Evolutionary conservation across 2,113 vertebrate species (phyloP), one percentile per base, ranked within the genome.

Genomic region (Orycteropus afer): DNA sequence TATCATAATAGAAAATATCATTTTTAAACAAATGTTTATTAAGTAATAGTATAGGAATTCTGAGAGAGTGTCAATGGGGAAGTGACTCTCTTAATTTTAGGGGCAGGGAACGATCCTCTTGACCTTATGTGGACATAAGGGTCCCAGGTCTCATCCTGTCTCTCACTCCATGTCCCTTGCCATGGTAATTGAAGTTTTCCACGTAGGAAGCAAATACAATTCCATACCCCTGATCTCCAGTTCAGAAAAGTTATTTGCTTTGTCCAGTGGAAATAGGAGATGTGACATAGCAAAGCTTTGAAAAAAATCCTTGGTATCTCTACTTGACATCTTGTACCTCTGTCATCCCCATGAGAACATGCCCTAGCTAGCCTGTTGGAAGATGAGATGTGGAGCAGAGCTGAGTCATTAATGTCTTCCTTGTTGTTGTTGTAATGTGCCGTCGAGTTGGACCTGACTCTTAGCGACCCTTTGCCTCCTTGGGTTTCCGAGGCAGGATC

Each of bases 201-300:
- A 87, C 25, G 88, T 53, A 59, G 5, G 40, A 88, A 93, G 29
- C 9, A 57, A 85, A n/a, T 61, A 5, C n/a, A 55, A 86, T 51
- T 82, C 3, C 5, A 34, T 76, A 4, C 7, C 71, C 25, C 42
- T 89, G 12, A 55, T 57, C 25, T 12, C 63, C 90, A 89, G 37
- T 65, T 79, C 40, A 87, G 49, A 77, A 79, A 95, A 67, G 12
- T 81, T 40, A 88, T 78, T 86, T 92, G 53, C 47, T 85, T 71
- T 17, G 65, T 32, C 22, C 51, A 92, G 32, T 32, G 59, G 40
- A 27, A 15, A 59, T 29, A 90, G 55, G 20, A 92, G 27, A 74
- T 20, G 51, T 65, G 76, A 69, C 10, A 32, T 18, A 17, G 3
- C 14, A 89, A 8, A n/a, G 27, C 51, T 63, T 1, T 76, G 17